phyloP scores from a whole-genome alignment of 2,797 vertebrate genomes.

The Pangasius djambal region DNA sequence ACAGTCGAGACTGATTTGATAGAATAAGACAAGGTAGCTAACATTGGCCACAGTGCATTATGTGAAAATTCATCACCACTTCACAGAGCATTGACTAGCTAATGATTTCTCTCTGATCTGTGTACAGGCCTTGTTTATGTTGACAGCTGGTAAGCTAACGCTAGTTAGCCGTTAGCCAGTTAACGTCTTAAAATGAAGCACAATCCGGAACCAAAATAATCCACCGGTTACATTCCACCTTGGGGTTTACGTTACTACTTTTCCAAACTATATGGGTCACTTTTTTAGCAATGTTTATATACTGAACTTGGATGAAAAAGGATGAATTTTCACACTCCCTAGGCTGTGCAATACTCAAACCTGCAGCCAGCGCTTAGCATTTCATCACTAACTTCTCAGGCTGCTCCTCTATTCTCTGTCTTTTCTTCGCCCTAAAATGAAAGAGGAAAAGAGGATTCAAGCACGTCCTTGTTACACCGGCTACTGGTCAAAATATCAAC shows the following conservation, averaged over 20 bases:
- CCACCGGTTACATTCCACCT: neutral
- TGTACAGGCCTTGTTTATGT: conserved; percentile 23
- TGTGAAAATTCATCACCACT: conserved; percentile 33
- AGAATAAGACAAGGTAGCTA: neutral
- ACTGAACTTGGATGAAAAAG: neutral
- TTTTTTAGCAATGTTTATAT: neutral
- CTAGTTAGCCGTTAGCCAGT: conserved; percentile 40
- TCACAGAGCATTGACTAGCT: neutral
- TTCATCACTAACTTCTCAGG: conserved; percentile 97
- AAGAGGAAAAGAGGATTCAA: conserved; percentile 82
- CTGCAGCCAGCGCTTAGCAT: conserved; percentile 76
- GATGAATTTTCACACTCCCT: conserved; percentile 62
- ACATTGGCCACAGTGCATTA: conserved; percentile 37
- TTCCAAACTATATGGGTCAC: neutral
- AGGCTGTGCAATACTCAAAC: conserved; percentile 72
- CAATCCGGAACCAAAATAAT: neutral
- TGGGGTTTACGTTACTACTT: neutral
- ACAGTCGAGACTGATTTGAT: neutral
- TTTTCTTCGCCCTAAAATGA: conserved; percentile 98
- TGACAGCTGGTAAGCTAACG: conserved; percentile 23
- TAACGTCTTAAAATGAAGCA: neutral
- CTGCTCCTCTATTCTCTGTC: conserved; percentile 98
- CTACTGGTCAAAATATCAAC: neutral
- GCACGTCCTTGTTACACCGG: conserved; percentile 58
- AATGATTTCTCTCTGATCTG: too few relatives aligned